These are phyloP conservation scores for Cecidostiba fungosa DNA, from an alignment of 2,888 invertebrate genomes.

Conservation along the genomic window DNA sequence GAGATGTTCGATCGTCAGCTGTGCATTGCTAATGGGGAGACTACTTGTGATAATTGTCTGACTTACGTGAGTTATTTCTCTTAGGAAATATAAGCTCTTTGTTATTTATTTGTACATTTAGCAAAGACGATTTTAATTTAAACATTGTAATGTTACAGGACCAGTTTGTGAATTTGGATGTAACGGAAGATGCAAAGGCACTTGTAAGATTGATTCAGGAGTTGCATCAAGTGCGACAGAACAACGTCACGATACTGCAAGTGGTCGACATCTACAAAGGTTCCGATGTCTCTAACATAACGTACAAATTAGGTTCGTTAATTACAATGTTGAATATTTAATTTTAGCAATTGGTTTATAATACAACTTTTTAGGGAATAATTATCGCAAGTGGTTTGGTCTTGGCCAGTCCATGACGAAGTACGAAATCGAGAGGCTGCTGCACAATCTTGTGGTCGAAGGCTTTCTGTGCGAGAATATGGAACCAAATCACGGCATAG, in stretches of 20 bases:
- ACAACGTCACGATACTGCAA: constrained; percentile 73
- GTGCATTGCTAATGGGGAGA: constrained; percentile 85
- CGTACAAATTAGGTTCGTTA: constrained; percentile 54
- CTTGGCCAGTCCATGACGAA: constrained; percentile 85
- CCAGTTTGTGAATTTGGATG: constrained; percentile 83
- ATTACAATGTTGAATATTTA: background rate
- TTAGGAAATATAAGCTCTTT: background rate
- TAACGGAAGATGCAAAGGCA: constrained; percentile 88
- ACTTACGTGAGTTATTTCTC: constrained; percentile 71
- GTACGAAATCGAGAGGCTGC: constrained; percentile 89
- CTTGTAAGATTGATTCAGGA: constrained; percentile 86
- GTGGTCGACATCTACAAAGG: constrained; percentile 76
- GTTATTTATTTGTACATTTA: constrained; percentile 70
- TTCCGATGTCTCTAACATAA: constrained; percentile 75
- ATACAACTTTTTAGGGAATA: constrained; percentile 22
- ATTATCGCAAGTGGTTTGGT: constrained; percentile 81
- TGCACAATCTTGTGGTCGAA: constrained; percentile 91
- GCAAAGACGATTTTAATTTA: background rate
- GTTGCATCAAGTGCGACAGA: constrained; percentile 80
- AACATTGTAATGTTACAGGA: constrained; percentile 65
- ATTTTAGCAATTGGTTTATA: background rate
- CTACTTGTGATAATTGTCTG: constrained; percentile 95
- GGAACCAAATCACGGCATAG: constrained; percentile 89
- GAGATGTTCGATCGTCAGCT: constrained; percentile 88
- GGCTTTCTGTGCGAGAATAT: constrained; percentile 89